A percentile compares a stretch with the other conserved stretches of the same genome.
These are phyloP conservation scores for Ostrea denselamellosa DNA, from an alignment of 1,140 invertebrate genomes.

Conservation along the genomic window DNA sequence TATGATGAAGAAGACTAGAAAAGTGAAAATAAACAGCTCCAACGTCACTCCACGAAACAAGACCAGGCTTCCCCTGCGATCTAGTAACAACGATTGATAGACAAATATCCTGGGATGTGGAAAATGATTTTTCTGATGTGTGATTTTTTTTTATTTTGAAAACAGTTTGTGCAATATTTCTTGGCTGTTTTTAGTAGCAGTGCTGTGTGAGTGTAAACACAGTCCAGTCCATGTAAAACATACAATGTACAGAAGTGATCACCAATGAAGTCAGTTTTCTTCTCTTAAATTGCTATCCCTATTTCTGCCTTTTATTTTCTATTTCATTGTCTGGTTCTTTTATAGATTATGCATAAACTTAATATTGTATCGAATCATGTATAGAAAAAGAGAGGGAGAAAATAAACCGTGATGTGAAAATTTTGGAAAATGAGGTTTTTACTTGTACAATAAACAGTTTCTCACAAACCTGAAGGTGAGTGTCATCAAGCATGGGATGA, in stretches of 20 bases:
- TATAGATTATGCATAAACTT: background rate
- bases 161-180: background rate
- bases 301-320: background rate
- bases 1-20: conserved; percentile 46
- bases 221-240: background rate
- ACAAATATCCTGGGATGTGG: background rate
- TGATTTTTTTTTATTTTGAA: background rate
- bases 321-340: background rate
- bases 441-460: too few relatives aligned
- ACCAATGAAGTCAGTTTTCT: background rate
- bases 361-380: background rate
- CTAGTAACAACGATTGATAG: conserved; percentile 45
- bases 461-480: too few relatives aligned
- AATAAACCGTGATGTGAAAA: background rate
- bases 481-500: too few relatives aligned
- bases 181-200: background rate
- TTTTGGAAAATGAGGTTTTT: too few relatives aligned
- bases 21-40: conserved; percentile 53
- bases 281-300: background rate
- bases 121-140: background rate
- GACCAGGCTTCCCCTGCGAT: conserved; percentile 54
- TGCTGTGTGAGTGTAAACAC: background rate
- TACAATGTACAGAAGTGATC: background rate
- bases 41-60: conserved; percentile 60
- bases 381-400: background rate